Percentiles rank a stretch among this genome's conserved stretches.
Conservation (phyloP, 2,113 vertebrate species). For the Daboia siamensis region DNA sequence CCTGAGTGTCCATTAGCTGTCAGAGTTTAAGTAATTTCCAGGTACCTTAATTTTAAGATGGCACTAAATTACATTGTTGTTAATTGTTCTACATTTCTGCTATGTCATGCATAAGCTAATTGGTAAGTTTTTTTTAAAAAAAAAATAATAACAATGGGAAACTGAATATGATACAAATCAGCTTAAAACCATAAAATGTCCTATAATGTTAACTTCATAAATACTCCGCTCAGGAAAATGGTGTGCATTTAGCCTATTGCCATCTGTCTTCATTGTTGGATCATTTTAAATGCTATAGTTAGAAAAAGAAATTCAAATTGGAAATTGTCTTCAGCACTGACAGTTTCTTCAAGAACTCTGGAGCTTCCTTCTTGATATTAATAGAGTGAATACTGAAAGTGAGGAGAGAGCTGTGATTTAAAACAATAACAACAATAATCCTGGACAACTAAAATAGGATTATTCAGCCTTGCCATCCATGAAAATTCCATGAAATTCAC, state of each 20-base stretch:
- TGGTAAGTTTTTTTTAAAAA: neutral
- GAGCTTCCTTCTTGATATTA: neutral
- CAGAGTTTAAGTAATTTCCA: constrained; percentile 22
- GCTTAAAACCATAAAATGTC: neutral
- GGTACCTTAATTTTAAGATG: constrained; percentile 21
- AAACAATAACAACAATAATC: neutral
- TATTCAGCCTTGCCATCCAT: neutral
- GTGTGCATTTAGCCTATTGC: neutral
- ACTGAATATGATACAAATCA: constrained; percentile 6
- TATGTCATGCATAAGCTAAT: neutral
- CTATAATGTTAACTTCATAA: neutral
- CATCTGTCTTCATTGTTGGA: neutral
- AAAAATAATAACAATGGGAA: neutral
- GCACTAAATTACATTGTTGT: constrained; percentile 11
- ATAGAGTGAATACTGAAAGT: neutral
- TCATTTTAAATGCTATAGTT: neutral
- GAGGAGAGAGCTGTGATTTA: neutral
- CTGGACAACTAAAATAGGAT: neutral
- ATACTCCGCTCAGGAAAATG: neutral
- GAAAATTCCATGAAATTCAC: neutral
- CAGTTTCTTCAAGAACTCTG: neutral
- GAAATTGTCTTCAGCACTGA: neutral
- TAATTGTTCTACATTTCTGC: constrained; percentile 15
- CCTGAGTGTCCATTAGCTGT: constrained; percentile 17
- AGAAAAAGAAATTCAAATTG: neutral